Conservation (phyloP, 1,140 invertebrate genomes). For the Cylas formicarius region DNA sequence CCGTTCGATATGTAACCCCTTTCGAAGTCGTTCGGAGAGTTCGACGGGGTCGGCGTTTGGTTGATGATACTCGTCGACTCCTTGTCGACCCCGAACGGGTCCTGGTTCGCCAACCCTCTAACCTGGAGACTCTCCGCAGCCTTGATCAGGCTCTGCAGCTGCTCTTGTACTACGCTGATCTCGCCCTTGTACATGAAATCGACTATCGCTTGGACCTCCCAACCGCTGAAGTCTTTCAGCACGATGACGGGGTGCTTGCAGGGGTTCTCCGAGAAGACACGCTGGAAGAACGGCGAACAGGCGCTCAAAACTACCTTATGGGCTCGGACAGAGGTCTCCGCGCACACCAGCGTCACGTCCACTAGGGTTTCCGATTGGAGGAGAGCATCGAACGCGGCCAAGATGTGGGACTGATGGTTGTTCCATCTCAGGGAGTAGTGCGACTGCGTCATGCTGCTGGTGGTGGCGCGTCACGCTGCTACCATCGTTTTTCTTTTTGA, state of each 20-base stretch:
- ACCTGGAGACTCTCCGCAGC: constrained; percentile 81
- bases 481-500: constrained; percentile 24
- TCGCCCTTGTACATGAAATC: constrained; percentile 91
- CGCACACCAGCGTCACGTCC: constrained; percentile 82
- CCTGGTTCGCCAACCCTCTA: constrained; percentile 66
- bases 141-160: constrained; percentile 70
- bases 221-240: constrained; percentile 72
- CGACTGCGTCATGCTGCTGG: constrained; percentile 53
- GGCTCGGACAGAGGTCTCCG: constrained; percentile 70
- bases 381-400: constrained; percentile 76
- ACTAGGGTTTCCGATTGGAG: constrained; percentile 77
- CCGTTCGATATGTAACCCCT: constrained; percentile 28
- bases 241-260: constrained; percentile 90
- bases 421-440: constrained; percentile 89
- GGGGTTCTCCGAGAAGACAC: constrained; percentile 83
- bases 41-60: constrained; percentile 51
- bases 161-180: constrained; percentile 77
- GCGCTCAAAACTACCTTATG: constrained; percentile 87
- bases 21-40: constrained; percentile 51
- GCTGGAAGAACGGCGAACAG: constrained; percentile 83
- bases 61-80: constrained; percentile 33
- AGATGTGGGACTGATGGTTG: constrained; percentile 81
- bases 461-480: constrained; percentile 4
- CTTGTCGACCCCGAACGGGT: constrained; percentile 54
- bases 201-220: constrained; percentile 80